Percentiles rank a stretch among this genome's conserved stretches.
phyloP scores from a whole-genome alignment of 2,113 vertebrate genomes.

The Galemys pyrenaicus region DNA sequence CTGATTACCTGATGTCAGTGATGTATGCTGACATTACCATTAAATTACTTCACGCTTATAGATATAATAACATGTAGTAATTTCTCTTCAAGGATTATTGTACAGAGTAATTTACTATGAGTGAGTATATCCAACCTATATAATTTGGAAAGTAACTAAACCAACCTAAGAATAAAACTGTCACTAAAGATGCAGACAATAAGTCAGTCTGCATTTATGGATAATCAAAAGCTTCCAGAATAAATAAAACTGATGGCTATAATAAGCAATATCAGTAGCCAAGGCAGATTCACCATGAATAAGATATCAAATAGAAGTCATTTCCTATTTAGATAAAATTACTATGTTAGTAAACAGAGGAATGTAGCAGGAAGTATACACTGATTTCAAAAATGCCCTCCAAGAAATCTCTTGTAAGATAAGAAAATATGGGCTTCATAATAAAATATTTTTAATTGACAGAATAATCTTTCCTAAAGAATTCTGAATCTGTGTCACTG shows the following conservation, averaged over 20 bases:
- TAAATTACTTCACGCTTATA: constrained; percentile 43
- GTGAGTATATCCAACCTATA: constrained; percentile 11
- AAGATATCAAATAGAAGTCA: constrained; percentile 34
- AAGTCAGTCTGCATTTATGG: constrained; percentile 4
- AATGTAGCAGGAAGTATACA: background rate
- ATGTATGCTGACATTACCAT: background rate
- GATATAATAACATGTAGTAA: background rate
- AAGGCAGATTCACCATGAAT: background rate
- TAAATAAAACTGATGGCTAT: background rate
- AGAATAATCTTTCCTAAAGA: constrained; percentile 30
- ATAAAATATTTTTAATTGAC: constrained; percentile 36
- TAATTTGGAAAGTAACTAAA: constrained; percentile 47
- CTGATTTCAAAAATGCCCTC: constrained; percentile 29
- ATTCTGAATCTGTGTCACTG: background rate
- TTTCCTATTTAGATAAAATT: constrained; percentile 53
- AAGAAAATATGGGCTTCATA: background rate
- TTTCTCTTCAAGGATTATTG: background rate
- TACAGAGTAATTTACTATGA: background rate
- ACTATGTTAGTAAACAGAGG: background rate
- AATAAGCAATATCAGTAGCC: constrained; percentile 13
- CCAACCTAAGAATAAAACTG: background rate
- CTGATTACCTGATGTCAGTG: constrained; percentile 3
- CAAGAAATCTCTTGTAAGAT: constrained; percentile 21
- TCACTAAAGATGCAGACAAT: background rate
- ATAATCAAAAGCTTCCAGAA: constrained; percentile 16